A percentile compares a stretch with the other conserved stretches of the same genome.
These are phyloP conservation scores for Noctua comes DNA, from an alignment of 2,888 invertebrate genomes.

Conservation along the genomic window DNA sequence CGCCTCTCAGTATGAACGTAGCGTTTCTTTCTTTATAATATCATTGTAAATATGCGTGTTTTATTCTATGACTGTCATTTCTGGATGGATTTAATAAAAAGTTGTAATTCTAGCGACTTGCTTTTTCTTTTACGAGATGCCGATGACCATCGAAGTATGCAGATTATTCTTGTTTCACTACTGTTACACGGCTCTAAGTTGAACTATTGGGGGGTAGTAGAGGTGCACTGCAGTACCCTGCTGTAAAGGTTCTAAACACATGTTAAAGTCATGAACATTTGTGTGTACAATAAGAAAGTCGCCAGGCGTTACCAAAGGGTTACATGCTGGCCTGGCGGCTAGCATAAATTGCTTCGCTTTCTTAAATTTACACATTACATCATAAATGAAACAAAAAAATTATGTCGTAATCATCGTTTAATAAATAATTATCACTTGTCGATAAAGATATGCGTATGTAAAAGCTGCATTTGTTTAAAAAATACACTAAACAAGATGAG, in stretches of 20 bases:
- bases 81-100: constrained; percentile 49
- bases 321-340: background rate
- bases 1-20: too few relatives aligned
- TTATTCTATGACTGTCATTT: constrained; percentile 46
- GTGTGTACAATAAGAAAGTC: background rate
- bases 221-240: background rate
- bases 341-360: background rate
- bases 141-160: background rate
- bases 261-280: background rate
- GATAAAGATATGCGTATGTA: constrained; percentile 76
- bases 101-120: constrained; percentile 7
- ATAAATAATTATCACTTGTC: constrained; percentile 79
- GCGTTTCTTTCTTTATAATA: too few relatives aligned
- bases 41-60: constrained; percentile 10
- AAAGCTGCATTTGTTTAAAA: constrained; percentile 71
- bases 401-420: constrained; percentile 69
- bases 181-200: background rate
- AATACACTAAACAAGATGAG: constrained; percentile 64
- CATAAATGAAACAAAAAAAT: constrained; percentile 52
- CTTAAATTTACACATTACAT: background rate
- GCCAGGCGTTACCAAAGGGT: background rate
- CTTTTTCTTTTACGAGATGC: constrained; percentile 10
- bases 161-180: background rate
- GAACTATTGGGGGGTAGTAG: background rate
- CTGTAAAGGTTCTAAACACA: background rate